Evolutionary conservation across 2,797 vertebrate species (phyloP).

Genomic region (Threskiornis aethiopicus): DNA sequence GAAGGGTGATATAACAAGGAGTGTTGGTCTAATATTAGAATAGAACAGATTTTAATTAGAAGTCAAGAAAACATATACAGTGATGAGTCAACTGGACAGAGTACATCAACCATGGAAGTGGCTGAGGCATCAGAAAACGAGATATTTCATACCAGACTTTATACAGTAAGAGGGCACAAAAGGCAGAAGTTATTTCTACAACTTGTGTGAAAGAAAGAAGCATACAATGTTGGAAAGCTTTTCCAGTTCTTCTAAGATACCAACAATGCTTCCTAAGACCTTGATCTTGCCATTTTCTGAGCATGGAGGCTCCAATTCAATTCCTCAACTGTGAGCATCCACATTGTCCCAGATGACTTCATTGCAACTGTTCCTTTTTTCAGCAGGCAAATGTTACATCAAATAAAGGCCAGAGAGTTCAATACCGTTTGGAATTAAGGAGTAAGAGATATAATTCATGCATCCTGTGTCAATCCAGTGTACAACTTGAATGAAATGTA

Average conservation of each 20-base stretch:
- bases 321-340: not conserved
- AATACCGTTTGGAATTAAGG: not conserved
- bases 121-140: constrained; percentile 23
- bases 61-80: constrained; percentile 49
- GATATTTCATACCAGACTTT: not conserved
- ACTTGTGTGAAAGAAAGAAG: not conserved
- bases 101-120: constrained; percentile 24
- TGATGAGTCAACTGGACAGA: constrained; percentile 53
- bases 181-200: not conserved
- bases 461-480: not conserved
- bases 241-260: not conserved
- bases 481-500: not conserved
- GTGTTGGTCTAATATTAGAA: constrained; percentile 50
- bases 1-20: constrained; percentile 54
- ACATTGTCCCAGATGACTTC: not conserved
- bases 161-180: not conserved
- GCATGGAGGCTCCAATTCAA: not conserved
- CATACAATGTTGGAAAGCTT: not conserved
- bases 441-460: not conserved
- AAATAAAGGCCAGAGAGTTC: not conserved
- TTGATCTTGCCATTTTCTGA: not conserved
- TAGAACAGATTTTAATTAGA: constrained; percentile 58
- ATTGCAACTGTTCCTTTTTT: not conserved
- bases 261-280: not conserved
- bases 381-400: not conserved